Evolutionary conservation across 2,888 invertebrate species (phyloP), one percentile per base, ranked within the genome.

Genomic region (Erpobdella octoculata): DNA sequence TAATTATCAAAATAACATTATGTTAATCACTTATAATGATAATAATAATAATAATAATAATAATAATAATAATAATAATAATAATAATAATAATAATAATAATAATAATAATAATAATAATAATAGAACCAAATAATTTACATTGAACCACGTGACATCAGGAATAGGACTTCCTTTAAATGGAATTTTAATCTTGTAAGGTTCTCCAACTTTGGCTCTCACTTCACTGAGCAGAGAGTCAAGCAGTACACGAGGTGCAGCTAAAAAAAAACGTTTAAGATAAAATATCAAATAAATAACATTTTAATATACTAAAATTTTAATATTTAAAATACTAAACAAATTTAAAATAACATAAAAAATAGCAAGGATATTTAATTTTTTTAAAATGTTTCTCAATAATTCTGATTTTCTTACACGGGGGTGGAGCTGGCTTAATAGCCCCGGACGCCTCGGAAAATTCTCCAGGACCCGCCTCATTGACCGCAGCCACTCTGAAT

Each of bases 401-500:
- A 53, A 1, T 15, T 53, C 53, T 25, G 15, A 9, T 4, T 53
- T 9, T 53, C 76, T 74, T 80, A 86, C 90, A 88, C 69, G 92
- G 90, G 73, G 94, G 91, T 59, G 93, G 91, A 76, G 90, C 88
- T 67, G 94, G 94, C 75, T 90, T 88, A 82, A 97, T 93, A 2
- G 90, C 88, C 78, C 94, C 95, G 31, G 94, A 93, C 71, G 91
- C 90, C 75, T 91, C 90, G 77, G 93, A 93, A 87, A 88, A 98
- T 2, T 91, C 90, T 61, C 97, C 94, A 81, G 93, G 92, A 0
- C 98, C 98, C 6, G 97, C 98, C 8, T 93, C 93, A 83, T 95
- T 98, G 18, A 94, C 86, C 0, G 96, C 98, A 0, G 92, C 89
- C 1, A 97, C 96, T 74, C 97, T 88, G 87, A 98, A 98, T 82